Conservation (phyloP, 2,113 vertebrate species). For the Sula dactylatra region DNA sequence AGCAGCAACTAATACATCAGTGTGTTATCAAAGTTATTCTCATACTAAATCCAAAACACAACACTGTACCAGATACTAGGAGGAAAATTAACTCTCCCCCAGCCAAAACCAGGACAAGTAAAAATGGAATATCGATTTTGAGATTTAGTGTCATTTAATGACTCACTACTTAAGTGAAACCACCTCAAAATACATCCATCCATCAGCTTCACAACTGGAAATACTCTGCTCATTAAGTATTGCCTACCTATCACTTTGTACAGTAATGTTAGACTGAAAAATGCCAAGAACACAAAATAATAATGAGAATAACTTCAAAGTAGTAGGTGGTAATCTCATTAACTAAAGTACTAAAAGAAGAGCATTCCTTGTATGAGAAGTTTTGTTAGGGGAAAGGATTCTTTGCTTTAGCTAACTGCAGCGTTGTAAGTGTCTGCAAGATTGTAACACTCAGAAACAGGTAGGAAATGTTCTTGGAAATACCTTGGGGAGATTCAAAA, state of each 20-base stretch:
- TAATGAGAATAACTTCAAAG: neutral
- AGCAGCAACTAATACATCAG: no score
- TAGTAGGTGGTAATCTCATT: neutral
- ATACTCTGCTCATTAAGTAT: neutral
- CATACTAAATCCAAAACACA: no score
- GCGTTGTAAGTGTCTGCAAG: neutral
- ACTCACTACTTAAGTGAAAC: neutral
- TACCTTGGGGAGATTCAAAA: neutral
- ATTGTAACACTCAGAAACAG: neutral
- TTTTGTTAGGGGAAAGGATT: neutral
- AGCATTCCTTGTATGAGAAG: neutral
- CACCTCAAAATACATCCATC: neutral
- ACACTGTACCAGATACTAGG: no score
- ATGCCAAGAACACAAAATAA: neutral
- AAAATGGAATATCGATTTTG: neutral
- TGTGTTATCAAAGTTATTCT: no score
- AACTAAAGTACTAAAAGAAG: neutral
- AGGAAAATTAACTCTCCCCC: no score
- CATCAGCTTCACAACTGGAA: neutral
- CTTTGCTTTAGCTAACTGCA: neutral
- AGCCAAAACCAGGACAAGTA: neutral
- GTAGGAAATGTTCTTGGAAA: neutral
- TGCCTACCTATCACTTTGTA: neutral
- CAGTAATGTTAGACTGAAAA: neutral
- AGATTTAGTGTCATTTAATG: neutral